These are phyloP conservation scores for Metaphire vulgaris DNA, from an alignment of 1,140 invertebrate genomes.

Conservation along the genomic window DNA sequence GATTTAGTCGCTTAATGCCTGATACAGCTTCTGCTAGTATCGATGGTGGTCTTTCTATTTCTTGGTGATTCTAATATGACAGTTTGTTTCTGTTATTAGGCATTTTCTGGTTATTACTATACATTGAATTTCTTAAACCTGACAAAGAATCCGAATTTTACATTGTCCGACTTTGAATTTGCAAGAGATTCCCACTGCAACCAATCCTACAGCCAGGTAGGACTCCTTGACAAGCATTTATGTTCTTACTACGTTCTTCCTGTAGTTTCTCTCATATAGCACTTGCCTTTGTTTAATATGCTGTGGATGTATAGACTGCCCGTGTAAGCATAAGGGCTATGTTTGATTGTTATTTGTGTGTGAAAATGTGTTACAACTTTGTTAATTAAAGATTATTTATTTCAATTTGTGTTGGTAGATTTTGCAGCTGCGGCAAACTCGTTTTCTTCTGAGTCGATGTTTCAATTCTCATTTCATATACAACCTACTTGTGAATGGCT, in stretches of 20 bases:
- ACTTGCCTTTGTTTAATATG: too few relatives aligned
- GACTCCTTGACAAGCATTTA: too few relatives aligned
- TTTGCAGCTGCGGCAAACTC: background rate
- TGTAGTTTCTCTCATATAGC: too few relatives aligned
- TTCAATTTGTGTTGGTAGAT: too few relatives aligned
- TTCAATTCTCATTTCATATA: slow-evolving; percentile 49
- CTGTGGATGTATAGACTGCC: too few relatives aligned
- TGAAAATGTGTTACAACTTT: too few relatives aligned
- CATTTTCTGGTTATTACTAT: background rate
- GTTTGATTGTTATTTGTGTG: too few relatives aligned
- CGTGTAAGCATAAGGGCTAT: too few relatives aligned
- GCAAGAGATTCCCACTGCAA: background rate
- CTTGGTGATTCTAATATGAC: background rate
- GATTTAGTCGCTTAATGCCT: too few relatives aligned
- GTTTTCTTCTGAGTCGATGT: slow-evolving; percentile 38
- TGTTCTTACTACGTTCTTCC: too few relatives aligned
- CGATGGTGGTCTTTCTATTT: background rate
- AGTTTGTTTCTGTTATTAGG: background rate
- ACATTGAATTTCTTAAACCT: background rate
- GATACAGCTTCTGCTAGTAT: too few relatives aligned
- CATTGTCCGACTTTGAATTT: background rate
- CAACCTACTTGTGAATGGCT: slow-evolving; percentile 46
- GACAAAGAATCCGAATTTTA: background rate
- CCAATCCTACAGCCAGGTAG: background rate
- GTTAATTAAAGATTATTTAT: too few relatives aligned